Conservation (phyloP, 2,797 vertebrate genomes). For the Choloepus didactylus region DNA sequence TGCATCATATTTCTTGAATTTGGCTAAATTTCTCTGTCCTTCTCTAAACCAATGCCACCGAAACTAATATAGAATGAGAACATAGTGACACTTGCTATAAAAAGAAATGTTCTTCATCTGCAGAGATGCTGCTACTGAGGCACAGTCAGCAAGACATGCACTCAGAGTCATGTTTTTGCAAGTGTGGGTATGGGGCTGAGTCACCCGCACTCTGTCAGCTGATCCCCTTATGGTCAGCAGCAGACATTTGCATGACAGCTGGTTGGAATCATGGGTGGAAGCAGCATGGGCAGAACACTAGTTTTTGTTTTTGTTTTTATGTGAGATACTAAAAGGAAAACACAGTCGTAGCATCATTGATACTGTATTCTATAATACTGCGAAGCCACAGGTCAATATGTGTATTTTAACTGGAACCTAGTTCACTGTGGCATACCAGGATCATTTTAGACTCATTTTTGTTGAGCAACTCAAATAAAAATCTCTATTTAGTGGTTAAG, state of each 20-base stretch:
- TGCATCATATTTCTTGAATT: background rate
- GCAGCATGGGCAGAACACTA: background rate
- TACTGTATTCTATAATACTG: background rate
- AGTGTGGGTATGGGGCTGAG: background rate
- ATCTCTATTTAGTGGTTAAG: background rate
- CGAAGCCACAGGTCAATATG: background rate
- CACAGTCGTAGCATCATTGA: background rate
- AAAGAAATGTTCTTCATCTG: slow-evolving; percentile 35
- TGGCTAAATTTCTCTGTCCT: background rate
- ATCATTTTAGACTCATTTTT: background rate
- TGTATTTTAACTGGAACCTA: background rate
- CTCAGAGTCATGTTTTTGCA: background rate
- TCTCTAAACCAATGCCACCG: background rate
- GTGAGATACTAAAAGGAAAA: background rate
- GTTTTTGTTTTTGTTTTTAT: slow-evolving; percentile 14
- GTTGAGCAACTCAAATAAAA: background rate
- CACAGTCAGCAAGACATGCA: background rate
- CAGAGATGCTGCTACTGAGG: slow-evolving; percentile 42
- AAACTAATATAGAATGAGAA: slow-evolving; percentile 19
- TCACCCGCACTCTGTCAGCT: slow-evolving; percentile 1
- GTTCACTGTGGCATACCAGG: background rate
- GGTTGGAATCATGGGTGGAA: background rate
- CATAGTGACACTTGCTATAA: background rate
- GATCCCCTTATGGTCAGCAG: slow-evolving; percentile 27
- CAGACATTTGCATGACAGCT: slow-evolving; percentile 53